Percentiles rank a stretch among this genome's conserved stretches.
Conservation (phyloP, 2,797 vertebrate species). For the Odontamblyopus rebecca region DNA sequence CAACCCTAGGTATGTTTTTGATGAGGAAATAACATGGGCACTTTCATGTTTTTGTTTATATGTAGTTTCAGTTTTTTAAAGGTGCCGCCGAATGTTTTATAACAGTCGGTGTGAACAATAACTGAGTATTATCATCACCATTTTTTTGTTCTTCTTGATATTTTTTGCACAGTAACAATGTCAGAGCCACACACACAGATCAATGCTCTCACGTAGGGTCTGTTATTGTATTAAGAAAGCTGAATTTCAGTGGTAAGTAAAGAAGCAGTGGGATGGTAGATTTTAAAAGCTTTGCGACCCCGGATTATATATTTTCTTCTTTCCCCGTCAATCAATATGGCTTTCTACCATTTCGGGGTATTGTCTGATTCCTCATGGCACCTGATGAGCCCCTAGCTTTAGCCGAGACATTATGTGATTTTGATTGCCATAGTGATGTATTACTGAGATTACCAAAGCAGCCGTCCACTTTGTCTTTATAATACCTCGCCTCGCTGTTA, state of each 20-base stretch:
- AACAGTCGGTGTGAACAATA: no score
- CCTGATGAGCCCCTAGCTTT: conserved; percentile 41
- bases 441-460: conserved; percentile 43
- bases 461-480: conserved; percentile 25
- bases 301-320: conserved; percentile 49
- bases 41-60: not conserved
- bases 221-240: conserved; percentile 48
- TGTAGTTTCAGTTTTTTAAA: not conserved
- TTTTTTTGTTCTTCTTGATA: not conserved
- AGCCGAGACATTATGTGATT: conserved; percentile 38
- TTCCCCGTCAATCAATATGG: conserved; percentile 50
- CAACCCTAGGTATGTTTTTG: no score
- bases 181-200: conserved; percentile 28
- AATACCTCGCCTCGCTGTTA: conserved; percentile 20
- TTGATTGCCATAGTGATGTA: conserved; percentile 40
- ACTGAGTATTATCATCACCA: no score
- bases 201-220: conserved; percentile 24
- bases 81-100: no score
- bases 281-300: conserved; percentile 8
- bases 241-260: conserved; percentile 36
- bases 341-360: conserved; percentile 42
- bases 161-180: conserved; percentile 7
- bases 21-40: no score
- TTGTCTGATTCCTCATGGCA: conserved; percentile 54
- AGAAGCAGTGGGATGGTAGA: conserved; percentile 15